Conservation (phyloP, 2,888 invertebrate genomes). For the Pyrochroa serraticornis region DNA sequence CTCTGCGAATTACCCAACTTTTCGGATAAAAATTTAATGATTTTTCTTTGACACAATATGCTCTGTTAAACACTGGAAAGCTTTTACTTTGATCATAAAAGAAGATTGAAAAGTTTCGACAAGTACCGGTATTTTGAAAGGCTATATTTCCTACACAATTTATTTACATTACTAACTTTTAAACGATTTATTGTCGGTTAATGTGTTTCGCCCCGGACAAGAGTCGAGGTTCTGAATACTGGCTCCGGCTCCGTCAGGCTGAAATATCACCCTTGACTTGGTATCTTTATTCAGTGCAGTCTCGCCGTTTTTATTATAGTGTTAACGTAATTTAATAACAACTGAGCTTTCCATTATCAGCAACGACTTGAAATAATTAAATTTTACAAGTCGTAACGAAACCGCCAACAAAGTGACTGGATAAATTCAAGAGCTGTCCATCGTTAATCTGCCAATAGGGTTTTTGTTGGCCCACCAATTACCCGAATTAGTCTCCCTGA, state of each 20-base stretch:
- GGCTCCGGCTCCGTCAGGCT: neutral
- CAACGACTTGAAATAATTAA: too few species aligned
- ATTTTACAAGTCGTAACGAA: too few species aligned
- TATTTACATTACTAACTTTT: conserved; percentile 33
- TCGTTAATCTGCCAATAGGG: conserved; percentile 51
- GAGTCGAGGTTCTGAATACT: neutral
- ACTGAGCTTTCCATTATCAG: too few species aligned
- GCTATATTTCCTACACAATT: conserved; percentile 32
- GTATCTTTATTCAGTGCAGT: conserved; percentile 1
- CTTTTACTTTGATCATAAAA: conserved; percentile 52
- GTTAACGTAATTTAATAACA: too few species aligned
- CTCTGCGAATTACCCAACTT: conserved; percentile 33
- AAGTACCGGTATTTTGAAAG: conserved; percentile 31
- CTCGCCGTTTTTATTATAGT: too few species aligned
- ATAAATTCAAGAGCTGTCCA: too few species aligned
- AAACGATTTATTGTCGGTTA: conserved; percentile 31
- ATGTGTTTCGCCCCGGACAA: conserved; percentile 9
- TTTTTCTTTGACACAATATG: conserved; percentile 44
- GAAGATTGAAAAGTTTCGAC: conserved; percentile 48
- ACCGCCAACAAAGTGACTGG: too few species aligned
- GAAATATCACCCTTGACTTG: conserved; percentile 3
- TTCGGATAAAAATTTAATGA: conserved; percentile 50
- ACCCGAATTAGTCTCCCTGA: conserved; percentile 27
- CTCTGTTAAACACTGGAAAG: conserved; percentile 48
- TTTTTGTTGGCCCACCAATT: conserved; percentile 59